Conservation (phyloP, 2,113 vertebrate genomes). For the Pogonocichla stellata region DNA sequence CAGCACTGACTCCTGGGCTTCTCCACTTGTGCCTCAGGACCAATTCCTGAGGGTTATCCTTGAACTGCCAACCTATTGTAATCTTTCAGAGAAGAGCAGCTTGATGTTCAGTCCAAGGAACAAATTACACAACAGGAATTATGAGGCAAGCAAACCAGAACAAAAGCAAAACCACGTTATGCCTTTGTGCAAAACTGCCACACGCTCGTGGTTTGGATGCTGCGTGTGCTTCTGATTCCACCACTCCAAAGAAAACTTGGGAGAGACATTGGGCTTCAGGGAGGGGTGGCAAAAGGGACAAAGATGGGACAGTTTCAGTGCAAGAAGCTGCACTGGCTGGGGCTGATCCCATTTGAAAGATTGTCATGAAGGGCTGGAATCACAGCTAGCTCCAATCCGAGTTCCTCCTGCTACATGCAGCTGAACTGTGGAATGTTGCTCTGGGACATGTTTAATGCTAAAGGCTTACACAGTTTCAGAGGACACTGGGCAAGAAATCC, state of each 20-base stretch:
- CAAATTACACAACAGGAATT: neutral
- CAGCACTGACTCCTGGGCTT: neutral
- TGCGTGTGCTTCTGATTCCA: accelerated
- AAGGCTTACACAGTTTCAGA: neutral
- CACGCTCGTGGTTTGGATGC: neutral
- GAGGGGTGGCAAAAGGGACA: neutral
- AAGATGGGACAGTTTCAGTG: neutral
- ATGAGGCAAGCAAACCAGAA: neutral
- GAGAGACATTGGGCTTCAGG: neutral
- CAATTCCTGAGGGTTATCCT: neutral
- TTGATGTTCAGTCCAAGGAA: neutral
- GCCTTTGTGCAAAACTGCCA: neutral
- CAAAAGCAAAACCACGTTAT: neutral
- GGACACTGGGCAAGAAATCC: neutral
- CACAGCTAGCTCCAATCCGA: accelerated
- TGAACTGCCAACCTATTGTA: neutral
- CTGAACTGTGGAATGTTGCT: neutral
- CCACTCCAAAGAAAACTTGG: neutral
- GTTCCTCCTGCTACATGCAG: neutral
- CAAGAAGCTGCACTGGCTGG: neutral
- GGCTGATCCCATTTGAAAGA: neutral
- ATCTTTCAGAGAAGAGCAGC: neutral
- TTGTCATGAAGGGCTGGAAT: neutral
- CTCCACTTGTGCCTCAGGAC: neutral
- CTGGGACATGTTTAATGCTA: neutral